Base-by-base conservation (phyloP, 2,797 vertebrate species). In the Hydrocynus forskahlii region DNA sequence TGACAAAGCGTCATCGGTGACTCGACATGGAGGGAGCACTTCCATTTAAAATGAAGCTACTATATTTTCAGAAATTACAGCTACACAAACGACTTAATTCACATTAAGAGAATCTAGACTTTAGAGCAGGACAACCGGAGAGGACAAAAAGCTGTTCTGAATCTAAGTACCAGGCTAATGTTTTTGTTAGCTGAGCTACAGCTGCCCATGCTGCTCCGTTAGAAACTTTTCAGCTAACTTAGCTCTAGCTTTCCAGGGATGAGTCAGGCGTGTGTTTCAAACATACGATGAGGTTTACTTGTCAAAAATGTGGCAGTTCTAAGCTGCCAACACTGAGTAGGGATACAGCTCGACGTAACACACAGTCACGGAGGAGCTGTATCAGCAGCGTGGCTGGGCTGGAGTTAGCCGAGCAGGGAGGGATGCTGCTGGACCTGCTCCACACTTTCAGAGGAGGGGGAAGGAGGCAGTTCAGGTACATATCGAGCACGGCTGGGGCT, bases 351-450 rank as follows among this genome's bases (percentile, higher is more conserved):
- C 1, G 16, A 52, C 8, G 10, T 70, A 43, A 40, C 43, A 13
- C 60, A 25, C 38, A 38, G 23, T n/a, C 35, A 7, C 19, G 45
- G 45, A 70, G 2, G 45, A 79, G 67, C 83, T 12, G 69, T 72
- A 76, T 78, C 75, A 78, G 40, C 83, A 81, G 86, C 75, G 71
- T 66, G 79, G 63, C 66, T 25, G 71, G 52, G 63, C n/a, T 64
- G 38, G 68, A 76, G 71, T 50, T 74, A 76, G 69, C 64, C 59
- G 68, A 48, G 82, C 76, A 73, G 40, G 21, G 78, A 80, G 77
- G 81, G 62, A 35, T 64, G 62, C 62, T 35, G 14, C 62, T 19
- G 29, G 69, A 82, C 79, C 81, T 74, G 77, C 19, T 45, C 59
- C 69, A 50, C 81, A 76, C 69, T 35, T 84, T 84, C 80, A 78